phyloP scores from a whole-genome alignment of 2,113 vertebrate species.

The Neopipo cinnamomea region DNA sequence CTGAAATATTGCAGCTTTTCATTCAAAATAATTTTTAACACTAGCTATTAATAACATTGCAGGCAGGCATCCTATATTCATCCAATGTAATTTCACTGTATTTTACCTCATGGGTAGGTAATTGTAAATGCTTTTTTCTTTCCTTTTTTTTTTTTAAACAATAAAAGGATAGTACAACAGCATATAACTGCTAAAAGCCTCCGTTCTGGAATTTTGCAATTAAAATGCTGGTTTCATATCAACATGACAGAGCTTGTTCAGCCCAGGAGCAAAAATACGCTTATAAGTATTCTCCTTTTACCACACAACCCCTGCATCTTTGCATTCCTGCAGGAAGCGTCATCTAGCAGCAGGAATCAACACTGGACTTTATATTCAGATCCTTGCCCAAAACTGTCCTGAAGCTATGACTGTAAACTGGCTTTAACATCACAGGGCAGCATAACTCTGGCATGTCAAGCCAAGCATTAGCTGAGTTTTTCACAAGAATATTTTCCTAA shows the following conservation, averaged over 20 bases:
- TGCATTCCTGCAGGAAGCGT: neutral
- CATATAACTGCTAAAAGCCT: neutral
- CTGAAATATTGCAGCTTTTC: neutral
- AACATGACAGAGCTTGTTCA: constrained; percentile 4
- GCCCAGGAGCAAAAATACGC: neutral
- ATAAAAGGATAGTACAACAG: neutral
- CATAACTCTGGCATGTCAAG: neutral
- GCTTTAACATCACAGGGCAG: neutral
- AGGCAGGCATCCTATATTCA: neutral
- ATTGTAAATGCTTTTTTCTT: neutral
- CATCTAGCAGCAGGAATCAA: neutral
- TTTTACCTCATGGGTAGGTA: neutral
- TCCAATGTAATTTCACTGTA: neutral
- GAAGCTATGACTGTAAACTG: neutral
- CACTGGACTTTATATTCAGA: neutral
- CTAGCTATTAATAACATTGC: neutral
- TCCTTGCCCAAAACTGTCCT: neutral
- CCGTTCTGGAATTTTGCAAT: constrained; percentile 11
- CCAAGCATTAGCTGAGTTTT: neutral
- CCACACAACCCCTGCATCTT: neutral
- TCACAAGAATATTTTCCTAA: neutral
- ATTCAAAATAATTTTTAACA: neutral
- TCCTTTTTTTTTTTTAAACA: neutral
- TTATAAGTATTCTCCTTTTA: neutral
- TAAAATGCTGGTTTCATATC: neutral